Percentiles rank a stretch among this genome's conserved stretches.
phyloP scores from a whole-genome alignment of 2,113 vertebrate genomes.

The Coracopsis vasa region DNA sequence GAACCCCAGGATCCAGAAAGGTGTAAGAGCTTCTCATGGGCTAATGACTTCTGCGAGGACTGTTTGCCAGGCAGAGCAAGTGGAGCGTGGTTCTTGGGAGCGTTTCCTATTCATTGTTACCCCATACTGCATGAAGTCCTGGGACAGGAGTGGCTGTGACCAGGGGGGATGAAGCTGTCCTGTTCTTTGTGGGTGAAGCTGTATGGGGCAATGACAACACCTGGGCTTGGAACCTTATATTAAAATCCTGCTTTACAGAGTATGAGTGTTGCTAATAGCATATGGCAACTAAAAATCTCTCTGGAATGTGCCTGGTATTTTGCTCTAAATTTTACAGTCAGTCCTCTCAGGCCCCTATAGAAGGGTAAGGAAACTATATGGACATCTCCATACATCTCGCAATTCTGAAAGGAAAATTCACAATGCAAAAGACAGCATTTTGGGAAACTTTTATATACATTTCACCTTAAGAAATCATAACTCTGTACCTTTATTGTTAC shows the following conservation, averaged over 20 bases:
- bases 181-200: neutral
- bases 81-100: fast-evolving
- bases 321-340: neutral
- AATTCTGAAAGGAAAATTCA: neutral
- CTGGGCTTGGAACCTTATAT: neutral
- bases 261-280: fast-evolving
- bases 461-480: neutral
- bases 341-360: neutral
- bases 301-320: neutral
- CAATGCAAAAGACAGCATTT: neutral
- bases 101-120: neutral
- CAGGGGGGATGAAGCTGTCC: neutral
- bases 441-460: fast-evolving
- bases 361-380: neutral
- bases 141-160: neutral
- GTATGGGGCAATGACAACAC: neutral
- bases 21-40: neutral
- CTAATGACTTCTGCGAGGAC: neutral
- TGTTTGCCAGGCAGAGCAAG: neutral
- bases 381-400: neutral
- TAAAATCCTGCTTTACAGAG: neutral
- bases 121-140: neutral
- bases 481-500: slow-evolving; percentile 67
- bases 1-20: neutral
- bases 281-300: neutral